phyloP scores from a whole-genome alignment of 2,113 vertebrate genomes.

The Myanophis thanlyinensis region DNA sequence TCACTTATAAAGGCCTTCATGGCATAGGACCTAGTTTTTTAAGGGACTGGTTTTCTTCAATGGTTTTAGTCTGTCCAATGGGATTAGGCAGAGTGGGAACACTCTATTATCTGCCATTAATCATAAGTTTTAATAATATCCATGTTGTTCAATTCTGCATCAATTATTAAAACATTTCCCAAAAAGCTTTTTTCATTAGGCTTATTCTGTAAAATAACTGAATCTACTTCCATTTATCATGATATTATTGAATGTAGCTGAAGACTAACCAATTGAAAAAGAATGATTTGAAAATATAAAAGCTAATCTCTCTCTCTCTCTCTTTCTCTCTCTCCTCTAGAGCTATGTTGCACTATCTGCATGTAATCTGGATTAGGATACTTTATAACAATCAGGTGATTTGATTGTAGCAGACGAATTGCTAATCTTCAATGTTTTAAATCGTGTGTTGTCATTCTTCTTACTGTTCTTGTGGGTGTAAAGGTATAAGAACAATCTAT shows the following conservation, averaged over 20 bases:
- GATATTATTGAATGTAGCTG: not conserved
- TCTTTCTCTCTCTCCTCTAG: not conserved
- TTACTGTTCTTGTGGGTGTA: slow-evolving; percentile 58
- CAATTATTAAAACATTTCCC: not conserved
- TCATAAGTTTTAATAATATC: not conserved
- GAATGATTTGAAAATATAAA: not conserved
- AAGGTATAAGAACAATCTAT: slow-evolving; percentile 46
- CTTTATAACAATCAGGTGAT: not conserved
- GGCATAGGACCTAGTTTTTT: not conserved
- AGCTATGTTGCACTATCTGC: not conserved
- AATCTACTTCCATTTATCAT: not conserved
- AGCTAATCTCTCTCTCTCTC: not conserved
- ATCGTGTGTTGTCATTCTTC: slow-evolving; percentile 40
- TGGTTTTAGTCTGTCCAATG: not conserved
- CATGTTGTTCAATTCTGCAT: not conserved
- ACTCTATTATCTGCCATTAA: not conserved
- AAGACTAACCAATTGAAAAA: not conserved
- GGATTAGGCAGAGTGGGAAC: not conserved
- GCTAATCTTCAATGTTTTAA: slow-evolving; percentile 55
- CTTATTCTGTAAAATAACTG: not conserved
- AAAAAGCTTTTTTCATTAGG: not conserved
- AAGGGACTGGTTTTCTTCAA: not conserved
- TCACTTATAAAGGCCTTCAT: not conserved
- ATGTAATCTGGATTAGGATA: not conserved
- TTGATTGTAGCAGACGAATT: slow-evolving; percentile 9